Conservation (phyloP, 2,888 invertebrate genomes). For the Allolobophora icterica region DNA sequence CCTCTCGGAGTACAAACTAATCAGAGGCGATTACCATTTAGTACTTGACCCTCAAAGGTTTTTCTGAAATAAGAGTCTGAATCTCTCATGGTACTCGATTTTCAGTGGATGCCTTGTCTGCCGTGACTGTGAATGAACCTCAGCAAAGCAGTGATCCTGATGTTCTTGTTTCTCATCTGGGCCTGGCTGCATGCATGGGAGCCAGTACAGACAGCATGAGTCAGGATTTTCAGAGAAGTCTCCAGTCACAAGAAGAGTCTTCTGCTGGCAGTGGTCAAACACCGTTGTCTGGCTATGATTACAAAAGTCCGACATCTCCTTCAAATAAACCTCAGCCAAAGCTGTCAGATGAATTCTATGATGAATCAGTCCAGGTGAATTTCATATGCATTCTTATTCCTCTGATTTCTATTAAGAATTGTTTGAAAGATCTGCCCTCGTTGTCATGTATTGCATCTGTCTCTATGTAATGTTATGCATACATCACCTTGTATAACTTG, state of each 20-base stretch:
- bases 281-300: neutral
- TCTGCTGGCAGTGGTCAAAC: constrained; percentile 14
- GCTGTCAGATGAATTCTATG: constrained; percentile 5
- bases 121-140: neutral
- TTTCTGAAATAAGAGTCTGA: neutral
- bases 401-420: neutral
- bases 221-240: constrained; percentile 1
- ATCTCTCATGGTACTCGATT: neutral
- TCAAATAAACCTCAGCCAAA: neutral
- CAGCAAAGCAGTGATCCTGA: constrained; percentile 18
- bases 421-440: no score
- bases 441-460: no score
- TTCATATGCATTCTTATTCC: neutral
- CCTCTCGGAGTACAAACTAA: no score
- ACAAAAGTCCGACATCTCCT: neutral
- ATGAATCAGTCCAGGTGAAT: neutral
- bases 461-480: no score
- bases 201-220: neutral
- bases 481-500: no score
- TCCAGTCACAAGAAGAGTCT: neutral
- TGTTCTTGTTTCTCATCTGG: constrained; percentile 25
- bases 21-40: neutral
- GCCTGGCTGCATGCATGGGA: neutral
- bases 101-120: constrained; percentile 14
- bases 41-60: neutral